Conservation (phyloP, 2,113 vertebrate genomes). For the Guaruba guarouba region DNA sequence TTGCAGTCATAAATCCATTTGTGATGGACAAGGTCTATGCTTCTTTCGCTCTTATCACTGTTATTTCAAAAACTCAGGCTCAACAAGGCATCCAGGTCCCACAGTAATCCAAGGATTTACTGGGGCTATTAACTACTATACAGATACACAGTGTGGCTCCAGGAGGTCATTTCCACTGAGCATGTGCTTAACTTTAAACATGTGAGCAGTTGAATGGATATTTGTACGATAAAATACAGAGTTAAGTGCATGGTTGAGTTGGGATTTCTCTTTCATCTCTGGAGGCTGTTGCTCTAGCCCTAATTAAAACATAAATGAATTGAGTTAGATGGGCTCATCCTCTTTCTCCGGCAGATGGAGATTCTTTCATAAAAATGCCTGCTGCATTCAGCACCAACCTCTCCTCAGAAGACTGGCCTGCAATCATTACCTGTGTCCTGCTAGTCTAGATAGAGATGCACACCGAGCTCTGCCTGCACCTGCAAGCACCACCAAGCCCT, state of each 20-base stretch:
- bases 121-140: neutral
- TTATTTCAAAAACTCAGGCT: neutral
- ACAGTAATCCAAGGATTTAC: neutral
- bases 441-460: neutral
- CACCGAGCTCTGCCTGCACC: neutral
- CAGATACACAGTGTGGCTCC: neutral
- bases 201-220: neutral
- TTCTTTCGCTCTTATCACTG: neutral
- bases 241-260: neutral
- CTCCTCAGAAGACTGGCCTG: neutral
- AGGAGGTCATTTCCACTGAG: neutral
- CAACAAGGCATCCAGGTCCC: neutral
- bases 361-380: neutral
- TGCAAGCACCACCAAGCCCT: neutral
- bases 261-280: neutral
- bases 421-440: neutral
- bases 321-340: neutral
- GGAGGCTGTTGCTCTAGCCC: neutral
- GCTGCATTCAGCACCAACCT: neutral
- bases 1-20: slow-evolving; percentile 24
- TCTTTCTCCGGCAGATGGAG: neutral
- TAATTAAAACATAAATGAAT: slow-evolving; percentile 11
- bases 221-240: neutral
- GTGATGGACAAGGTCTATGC: neutral
- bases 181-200: neutral